Conservation (phyloP, 2,113 vertebrate species). For the Progne subis region DNA sequence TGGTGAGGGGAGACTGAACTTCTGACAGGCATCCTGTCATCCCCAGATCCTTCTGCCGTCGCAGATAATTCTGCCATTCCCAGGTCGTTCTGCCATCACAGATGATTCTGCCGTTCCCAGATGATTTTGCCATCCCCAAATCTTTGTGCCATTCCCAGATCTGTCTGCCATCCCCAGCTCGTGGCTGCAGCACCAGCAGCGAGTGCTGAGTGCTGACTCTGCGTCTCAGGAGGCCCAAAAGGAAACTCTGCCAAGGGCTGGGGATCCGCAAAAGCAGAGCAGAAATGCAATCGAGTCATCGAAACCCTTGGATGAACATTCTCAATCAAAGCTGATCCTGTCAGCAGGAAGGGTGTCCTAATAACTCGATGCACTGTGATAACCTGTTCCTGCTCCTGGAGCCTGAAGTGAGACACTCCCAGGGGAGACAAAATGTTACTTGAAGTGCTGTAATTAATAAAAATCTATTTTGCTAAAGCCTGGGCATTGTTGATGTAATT, state of each 20-base stretch:
- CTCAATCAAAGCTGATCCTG: neutral
- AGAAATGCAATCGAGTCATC: neutral
- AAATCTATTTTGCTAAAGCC: neutral
- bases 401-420: neutral
- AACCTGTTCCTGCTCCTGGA: neutral
- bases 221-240: neutral
- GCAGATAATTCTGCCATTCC: neutral
- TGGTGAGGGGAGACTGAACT: neutral
- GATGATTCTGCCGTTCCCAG: neutral
- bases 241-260: neutral
- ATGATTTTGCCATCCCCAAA: neutral
- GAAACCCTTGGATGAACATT: neutral
- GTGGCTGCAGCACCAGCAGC: accelerated
- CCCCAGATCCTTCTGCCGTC: neutral
- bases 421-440: neutral
- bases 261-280: neutral
- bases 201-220: neutral
- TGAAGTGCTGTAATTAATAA: slow-evolving; percentile 7
- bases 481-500: neutral
- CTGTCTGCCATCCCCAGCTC: neutral
- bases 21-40: neutral
- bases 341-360: neutral
- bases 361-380: neutral
- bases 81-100: no score
- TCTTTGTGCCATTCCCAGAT: neutral